Conservation (phyloP, 2,797 vertebrate genomes). For the Mus minutoides region DNA sequence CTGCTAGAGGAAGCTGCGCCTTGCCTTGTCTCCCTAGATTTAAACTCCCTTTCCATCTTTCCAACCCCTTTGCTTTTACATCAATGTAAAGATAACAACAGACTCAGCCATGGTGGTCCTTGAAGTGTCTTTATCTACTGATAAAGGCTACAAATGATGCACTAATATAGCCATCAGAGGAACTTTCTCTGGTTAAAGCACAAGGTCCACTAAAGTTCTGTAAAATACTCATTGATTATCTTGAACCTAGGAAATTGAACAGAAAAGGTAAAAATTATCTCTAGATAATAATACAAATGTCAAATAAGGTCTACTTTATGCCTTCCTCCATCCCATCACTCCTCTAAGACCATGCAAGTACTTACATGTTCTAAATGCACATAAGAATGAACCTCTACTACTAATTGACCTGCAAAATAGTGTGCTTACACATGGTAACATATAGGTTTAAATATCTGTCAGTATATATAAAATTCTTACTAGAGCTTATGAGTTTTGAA, state of each 20-base stretch:
- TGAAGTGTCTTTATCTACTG: neutral
- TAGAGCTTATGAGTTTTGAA: neutral
- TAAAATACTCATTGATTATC: neutral
- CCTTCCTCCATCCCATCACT: neutral
- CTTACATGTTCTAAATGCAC: neutral
- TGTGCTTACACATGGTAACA: neutral
- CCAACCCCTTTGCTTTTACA: neutral
- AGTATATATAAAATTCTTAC: neutral
- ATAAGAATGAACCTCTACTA: neutral
- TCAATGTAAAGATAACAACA: neutral
- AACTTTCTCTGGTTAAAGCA: neutral
- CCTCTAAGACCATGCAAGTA: neutral
- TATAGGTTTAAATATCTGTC: neutral
- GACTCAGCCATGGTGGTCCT: neutral
- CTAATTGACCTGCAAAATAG: neutral
- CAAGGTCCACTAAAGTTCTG: neutral
- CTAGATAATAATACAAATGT: conserved; percentile 20
- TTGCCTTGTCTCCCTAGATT: neutral
- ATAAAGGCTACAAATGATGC: neutral
- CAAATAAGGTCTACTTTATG: neutral
- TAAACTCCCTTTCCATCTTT: neutral
- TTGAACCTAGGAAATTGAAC: neutral
- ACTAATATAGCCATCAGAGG: neutral
- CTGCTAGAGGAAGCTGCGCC: neutral
- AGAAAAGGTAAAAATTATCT: neutral